Evolutionary conservation across 2,797 vertebrate species (phyloP), one percentile per base, ranked within the genome.

Genomic region (Acrossocheilus fasciatus): DNA sequence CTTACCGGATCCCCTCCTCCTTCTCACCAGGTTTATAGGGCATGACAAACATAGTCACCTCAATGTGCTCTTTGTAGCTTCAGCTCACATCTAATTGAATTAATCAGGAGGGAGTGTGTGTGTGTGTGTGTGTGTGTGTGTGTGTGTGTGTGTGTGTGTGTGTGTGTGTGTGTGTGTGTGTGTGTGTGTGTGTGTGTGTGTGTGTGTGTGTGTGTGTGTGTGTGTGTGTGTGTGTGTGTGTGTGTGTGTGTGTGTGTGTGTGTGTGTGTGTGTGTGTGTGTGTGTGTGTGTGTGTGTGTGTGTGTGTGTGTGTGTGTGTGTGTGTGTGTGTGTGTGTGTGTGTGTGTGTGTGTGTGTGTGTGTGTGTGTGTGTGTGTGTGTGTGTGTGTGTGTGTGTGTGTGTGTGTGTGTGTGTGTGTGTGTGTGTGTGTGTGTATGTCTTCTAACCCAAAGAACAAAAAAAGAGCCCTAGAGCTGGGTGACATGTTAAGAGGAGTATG

Each of bases 1-100:
- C 43, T 77, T 75, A 30, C 52, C 17, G 11, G 34, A 57, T 68
- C 74, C 75, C 66, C 74, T 64, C 34, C 10, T 81, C 69, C 78
- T 85, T 70, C 41, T 73, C 82, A 87, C 88, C 92, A 94, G 94
- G 92, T 86, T 92, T 92, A 93, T 81, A 10, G 83, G 93, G 94
- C 92, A 88, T 93, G 91, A 94, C 83, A 93, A 95, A 95, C 92
- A 54, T 82, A 17, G 41, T 91, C 92, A 93, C 93, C 91, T 93
- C 91, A 89, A 89, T 69, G 90, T 92, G 92, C 91, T 93, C 73
- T 91, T 93, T 78, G 82, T 83, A 84, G 90, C 79, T 89, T 87
- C 82, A 86, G 86, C 89, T 91, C 85, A 89, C 89, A 89, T 91
- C 89, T 93, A 92, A 94, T 95, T 92, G 1, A 91, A 94, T 94